Base-by-base conservation (phyloP, 2,113 vertebrate genomes). In the Crotophaga sulcirostris region DNA sequence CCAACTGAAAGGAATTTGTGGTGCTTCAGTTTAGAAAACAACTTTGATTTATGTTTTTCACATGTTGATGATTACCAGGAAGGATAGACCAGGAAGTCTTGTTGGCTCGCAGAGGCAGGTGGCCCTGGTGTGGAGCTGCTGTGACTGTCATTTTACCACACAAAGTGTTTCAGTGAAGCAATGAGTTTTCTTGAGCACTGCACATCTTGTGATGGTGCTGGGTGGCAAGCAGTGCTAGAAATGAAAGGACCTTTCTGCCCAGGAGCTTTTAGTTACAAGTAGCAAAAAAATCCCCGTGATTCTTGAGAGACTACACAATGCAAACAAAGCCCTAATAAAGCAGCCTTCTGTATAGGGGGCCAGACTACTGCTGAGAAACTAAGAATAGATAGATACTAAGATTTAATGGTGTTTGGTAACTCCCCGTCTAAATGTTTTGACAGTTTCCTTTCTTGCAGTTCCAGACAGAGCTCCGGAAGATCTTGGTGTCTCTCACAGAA, bases 381-480 rank as follows among this genome's bases (percentile, higher is more conserved):
- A 90, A 86, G 82, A 78, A 56, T 40, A 79, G 90, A 13, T 31
- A 11, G 10, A 11, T 24, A 44, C 75, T 74, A 64, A 83, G 60
- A 8, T 74, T 81, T 78, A 80, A 7, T 69, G 60, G 38, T 73
- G 52, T 14, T 26, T 92, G 90, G 59, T 89, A 55, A 83, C 75
- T 49, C 76, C 68, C 83, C 63, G 28, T 95, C 92, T 94, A 42
- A 97, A 86, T 86, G 72, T 70, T 91, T 90, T 95, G 88, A 97
- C 83, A 95, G 86, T 87, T 93, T 95, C 42, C 76, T 93, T 86
- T 95, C 60, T 96, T 91, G 47, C 95, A 99, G 99, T 99, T 99
- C 98, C 99, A 99, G 98, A 99, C 99, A 4, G 99, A 99, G 93
- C 99, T 99, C 72, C 98, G 99, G 93, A 99, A 99, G 88, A 99